These are phyloP conservation scores for Drosophila parvula DNA, from an alignment of 1,140 invertebrate species.

Conservation along the genomic window DNA sequence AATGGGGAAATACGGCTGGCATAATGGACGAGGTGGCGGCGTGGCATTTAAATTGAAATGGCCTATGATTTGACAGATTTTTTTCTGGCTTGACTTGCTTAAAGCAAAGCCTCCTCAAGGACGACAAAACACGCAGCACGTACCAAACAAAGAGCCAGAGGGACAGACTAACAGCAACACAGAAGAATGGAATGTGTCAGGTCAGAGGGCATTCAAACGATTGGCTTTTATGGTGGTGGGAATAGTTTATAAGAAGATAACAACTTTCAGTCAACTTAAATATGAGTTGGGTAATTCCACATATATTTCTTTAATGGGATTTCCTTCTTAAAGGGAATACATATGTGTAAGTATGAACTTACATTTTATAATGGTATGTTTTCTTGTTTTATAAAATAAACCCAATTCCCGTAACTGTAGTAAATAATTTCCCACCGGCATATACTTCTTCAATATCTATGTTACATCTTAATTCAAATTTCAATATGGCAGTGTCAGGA, in stretches of 20 bases:
- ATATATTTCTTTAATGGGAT: conserved; percentile 8
- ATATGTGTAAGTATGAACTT: no score
- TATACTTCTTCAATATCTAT: conserved; percentile 15
- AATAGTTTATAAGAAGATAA: conserved; percentile 53
- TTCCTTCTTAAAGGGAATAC: no score
- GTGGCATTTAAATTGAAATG: conserved; percentile 73
- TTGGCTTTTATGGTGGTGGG: conserved; percentile 47
- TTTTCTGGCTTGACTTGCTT: conserved; percentile 45
- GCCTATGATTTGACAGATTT: conserved; percentile 59
- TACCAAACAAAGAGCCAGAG: conserved; percentile 2
- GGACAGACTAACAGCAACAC: not conserved
- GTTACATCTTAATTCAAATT: conserved; percentile 32
- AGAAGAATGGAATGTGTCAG: conserved; percentile 34
- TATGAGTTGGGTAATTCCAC: conserved; percentile 28
- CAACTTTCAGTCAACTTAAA: conserved; percentile 33
- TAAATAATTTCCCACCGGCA: not conserved
- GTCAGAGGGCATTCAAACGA: conserved; percentile 43
- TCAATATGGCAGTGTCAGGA: conserved; percentile 21
- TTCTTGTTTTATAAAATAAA: no score
- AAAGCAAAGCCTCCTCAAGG: conserved; percentile 47
- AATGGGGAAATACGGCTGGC: conserved; percentile 16
- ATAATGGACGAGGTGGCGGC: conserved; percentile 51
- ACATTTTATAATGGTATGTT: no score
- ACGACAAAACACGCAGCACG: conserved; percentile 46
- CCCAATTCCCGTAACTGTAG: not conserved